Conservation (phyloP, 2,113 vertebrate species). For the Chaetodon auriga region DNA sequence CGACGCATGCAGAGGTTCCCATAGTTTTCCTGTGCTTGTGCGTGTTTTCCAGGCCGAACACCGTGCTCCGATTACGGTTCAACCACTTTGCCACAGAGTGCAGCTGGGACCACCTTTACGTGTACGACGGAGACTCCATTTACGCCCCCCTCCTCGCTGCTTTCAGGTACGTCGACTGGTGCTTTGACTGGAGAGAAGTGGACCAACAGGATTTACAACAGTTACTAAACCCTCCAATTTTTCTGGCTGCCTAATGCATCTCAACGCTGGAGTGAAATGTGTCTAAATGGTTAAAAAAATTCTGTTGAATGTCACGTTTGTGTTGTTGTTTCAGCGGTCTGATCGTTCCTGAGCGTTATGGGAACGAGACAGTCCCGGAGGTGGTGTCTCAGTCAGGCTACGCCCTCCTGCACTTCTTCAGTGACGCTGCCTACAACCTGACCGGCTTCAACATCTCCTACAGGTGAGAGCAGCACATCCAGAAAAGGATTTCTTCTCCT, state of each 20-base stretch:
- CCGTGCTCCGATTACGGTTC: slow-evolving; percentile 93
- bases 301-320: background rate
- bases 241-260: no score
- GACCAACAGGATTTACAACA: no score
- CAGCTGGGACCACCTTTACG: slow-evolving; percentile 99
- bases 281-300: background rate
- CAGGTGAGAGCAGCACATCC: slow-evolving; percentile 68
- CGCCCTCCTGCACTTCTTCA: slow-evolving; percentile 97
- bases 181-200: background rate
- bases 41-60: slow-evolving; percentile 87
- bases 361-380: slow-evolving; percentile 94
- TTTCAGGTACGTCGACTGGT: slow-evolving; percentile 88
- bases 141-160: slow-evolving; percentile 96
- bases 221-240: no score
- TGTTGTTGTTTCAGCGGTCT: slow-evolving; percentile 86
- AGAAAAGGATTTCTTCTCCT: background rate
- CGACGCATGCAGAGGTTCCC: background rate
- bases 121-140: slow-evolving; percentile 97
- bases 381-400: slow-evolving; percentile 93
- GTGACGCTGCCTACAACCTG: slow-evolving; percentile 98
- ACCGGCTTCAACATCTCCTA: slow-evolving; percentile 99
- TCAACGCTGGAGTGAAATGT: background rate
- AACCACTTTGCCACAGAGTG: slow-evolving; percentile 99
- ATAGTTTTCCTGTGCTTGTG: background rate
- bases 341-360: slow-evolving; percentile 94